Evolutionary conservation across 2,113 vertebrate genomes (phyloP), one percentile per base, ranked within the genome.

Genomic region (Uropsilus gracilis): DNA sequence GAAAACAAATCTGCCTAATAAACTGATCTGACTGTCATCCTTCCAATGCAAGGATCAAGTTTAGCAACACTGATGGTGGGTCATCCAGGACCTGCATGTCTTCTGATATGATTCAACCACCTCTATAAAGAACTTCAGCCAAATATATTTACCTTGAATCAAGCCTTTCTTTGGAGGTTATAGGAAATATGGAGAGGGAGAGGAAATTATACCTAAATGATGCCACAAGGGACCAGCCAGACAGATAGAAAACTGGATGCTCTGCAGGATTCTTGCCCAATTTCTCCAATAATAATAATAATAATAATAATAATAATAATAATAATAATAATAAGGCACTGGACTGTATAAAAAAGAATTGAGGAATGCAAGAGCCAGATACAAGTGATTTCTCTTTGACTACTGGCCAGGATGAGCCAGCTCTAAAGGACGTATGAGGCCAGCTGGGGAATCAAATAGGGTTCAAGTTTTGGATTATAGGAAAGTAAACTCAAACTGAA

Each of bases 401-500:
- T 82, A 64, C 24, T 77, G 46, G 20, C 44, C 55, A 93, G 59
- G 53, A 81, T 7, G 90, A 48, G 82, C 12, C 32, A 76, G 34
- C 30, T 71, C 44, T 69, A 84, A 69, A 69, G 42, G 26, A 84
- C 28, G 63, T 84, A 75, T 80, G 63, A 30, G 72, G 64, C 90
- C n/a, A 81, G 8, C 24, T 80, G 42, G 71, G 44, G 93, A 93
- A 75, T 32, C 44, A 16, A 88, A 76, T 75, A 59, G 55, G 10
- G 37, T 80, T 44, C 48, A 42, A 75, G 34, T 50, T 59, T 85
- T 80, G 81, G 71, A 34, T 7, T 80, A 80, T 48, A 75, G 50
- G 11, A 85, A 92, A 93, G 68, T 66, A 83, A 87, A 83, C 20
- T 69, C 46, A 83, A 94, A 87, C 59, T 46, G 17, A 90, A 94